Conservation (phyloP, 2,888 invertebrate species). For the Melipona bicolor region DNA sequence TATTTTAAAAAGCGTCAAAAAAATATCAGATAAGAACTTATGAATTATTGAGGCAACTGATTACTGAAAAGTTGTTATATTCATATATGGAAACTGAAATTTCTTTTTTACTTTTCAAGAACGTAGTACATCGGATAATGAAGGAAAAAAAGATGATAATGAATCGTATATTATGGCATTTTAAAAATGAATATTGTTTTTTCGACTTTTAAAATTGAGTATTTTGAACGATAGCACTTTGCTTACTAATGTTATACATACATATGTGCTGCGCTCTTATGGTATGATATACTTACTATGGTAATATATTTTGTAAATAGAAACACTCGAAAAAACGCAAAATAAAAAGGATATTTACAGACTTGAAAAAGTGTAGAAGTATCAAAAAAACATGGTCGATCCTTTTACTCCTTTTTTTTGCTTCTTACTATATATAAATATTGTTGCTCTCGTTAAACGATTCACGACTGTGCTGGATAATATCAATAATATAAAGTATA, state of each 20-base stretch:
- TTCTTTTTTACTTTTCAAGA: background rate
- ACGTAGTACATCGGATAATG: conserved; percentile 8
- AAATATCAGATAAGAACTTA: background rate
- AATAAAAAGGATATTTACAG: conserved; percentile 63
- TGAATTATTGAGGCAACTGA: background rate
- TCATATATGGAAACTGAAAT: conserved; percentile 3
- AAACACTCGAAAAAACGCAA: conserved; percentile 59
- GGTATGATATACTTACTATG: conserved; percentile 43
- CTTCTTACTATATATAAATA: conserved; percentile 62
- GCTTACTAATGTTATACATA: conserved; percentile 56
- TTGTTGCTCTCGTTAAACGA: conserved; percentile 60
- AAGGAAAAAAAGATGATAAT: background rate
- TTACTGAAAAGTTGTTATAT: background rate
- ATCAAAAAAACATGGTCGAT: conserved; percentile 63
- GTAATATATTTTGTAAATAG: conserved; percentile 58
- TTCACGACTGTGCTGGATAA: conserved; percentile 69
- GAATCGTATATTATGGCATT: background rate
- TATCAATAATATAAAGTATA: conserved; percentile 50
- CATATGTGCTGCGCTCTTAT: conserved; percentile 65
- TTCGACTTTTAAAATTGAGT: conserved; percentile 7
- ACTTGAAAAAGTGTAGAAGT: conserved; percentile 60
- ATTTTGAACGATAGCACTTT: conserved; percentile 41
- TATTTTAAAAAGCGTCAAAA: background rate
- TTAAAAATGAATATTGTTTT: conserved; percentile 27
- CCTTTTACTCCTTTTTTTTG: conserved; percentile 17